Evolutionary conservation across 2,797 vertebrate genomes (phyloP), one percentile per base, ranked within the genome.

Genomic region (Phoeniculus purpureus): DNA sequence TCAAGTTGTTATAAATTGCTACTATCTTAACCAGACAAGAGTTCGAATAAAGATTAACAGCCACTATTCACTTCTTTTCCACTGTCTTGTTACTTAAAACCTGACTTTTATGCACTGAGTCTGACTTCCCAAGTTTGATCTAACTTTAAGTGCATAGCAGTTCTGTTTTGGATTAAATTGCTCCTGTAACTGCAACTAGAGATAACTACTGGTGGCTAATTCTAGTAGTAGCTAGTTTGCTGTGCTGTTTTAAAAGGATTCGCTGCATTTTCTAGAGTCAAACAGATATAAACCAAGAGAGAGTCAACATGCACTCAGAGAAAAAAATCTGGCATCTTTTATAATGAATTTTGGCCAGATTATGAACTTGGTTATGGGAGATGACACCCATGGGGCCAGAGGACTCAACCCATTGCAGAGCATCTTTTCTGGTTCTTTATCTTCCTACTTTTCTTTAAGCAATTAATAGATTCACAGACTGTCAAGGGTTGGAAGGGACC

Each of bases 1-100:
- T 93, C 89, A 45, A 85, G 92, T 81, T 72, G 80, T 56, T 95
- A 96, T 95, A 96, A 96, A 96, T 82, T 91, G 67, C 37, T 94
- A 89, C 50, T 56, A 79, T 66, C 81, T 71, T 95, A 89, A 90
- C 73, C 79, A 78, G 90, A 90, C 92, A 85, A 88, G 86, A 91
- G 94, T 93, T 93, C 94, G 91, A 96, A 95, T 95, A 93, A 95
- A 96, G 64, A 91, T 80, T 72, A 83, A 88, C 25, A 31, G 52
- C 47, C 64, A 51, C 73, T 78, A 87, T 48, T 89, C 75, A 78
- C 9, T 65, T 61, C 66, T 70, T 27, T 47, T 79, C 40, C 7
- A 21, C 34, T 80, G 79, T 87, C 58, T 75, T 73, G 55, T 85
- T 80, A 32, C 26, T 73, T 75, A 51, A 72, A 74, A 58, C n/a